phyloP scores from a whole-genome alignment of 1,140 invertebrate genomes.

The Argopecten irradians region DNA sequence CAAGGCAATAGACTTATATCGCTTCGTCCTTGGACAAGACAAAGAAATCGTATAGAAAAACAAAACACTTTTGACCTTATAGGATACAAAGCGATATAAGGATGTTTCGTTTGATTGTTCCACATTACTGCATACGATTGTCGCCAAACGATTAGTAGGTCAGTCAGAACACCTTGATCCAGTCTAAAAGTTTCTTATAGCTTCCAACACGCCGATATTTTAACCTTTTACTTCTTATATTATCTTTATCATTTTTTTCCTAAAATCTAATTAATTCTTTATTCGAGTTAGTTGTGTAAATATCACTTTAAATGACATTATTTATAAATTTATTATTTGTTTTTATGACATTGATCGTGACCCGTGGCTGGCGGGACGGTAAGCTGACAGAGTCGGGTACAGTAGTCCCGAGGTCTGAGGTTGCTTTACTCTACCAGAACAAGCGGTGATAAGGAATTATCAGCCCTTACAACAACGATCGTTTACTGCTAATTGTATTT shows the following conservation, averaged over 20 bases:
- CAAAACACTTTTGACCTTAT: neutral
- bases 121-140: neutral
- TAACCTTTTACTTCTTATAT: no score
- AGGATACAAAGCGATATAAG: neutral
- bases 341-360: no score
- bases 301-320: no score
- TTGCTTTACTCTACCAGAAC: neutral
- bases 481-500: constrained; percentile 23
- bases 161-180: neutral
- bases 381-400: neutral
- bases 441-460: neutral
- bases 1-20: neutral
- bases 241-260: no score
- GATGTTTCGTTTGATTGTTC: neutral
- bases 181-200: neutral
- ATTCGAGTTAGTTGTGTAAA: no score
- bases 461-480: neutral
- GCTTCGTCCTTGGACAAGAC: neutral
- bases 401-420: neutral
- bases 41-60: neutral
- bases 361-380: no score
- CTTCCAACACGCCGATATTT: neutral
- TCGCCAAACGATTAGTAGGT: neutral
- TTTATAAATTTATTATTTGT: no score
- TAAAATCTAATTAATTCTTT: no score